Evolutionary conservation across 2,888 invertebrate genomes (phyloP), one percentile per base, ranked within the genome.

Genomic region (Cerceris rybyensis): DNA sequence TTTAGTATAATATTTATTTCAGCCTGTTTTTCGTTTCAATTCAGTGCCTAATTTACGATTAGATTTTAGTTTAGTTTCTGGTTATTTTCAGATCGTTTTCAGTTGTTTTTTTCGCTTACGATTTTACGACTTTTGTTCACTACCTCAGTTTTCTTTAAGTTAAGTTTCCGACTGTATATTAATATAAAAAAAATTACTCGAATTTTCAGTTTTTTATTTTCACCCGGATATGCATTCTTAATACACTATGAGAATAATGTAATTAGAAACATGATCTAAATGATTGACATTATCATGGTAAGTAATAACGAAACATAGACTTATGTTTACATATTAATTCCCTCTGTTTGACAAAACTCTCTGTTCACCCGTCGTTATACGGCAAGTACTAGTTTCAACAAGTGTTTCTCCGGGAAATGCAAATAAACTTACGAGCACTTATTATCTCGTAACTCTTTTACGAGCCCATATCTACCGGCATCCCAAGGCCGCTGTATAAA

Each of bases 391-490:
- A 9, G 14, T 61, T 58, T 58, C 63, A 66, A 75, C 72, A 77
- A 76, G 71, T 55, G 67, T 76, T 61, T 60, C 41, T 50, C 64
- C 55, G 55, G 78, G 52, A 72, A 57, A 69, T 75, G 75, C 75
- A 81, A 81, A 82, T 67, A 72, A 71, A 66, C 73, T 39, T n/a
- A 11, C 50, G 63, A 67, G 71, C 68, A 64, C 59, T 54, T 42
- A 75, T 75, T 67, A 58, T 75, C 66, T 39, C 54, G 16, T 17
- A 43, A 52, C 61, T 52, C 54, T 67, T 67, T 59, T 58, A 39
- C 54, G 11, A 16, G 52, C 28, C 65, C 28, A 42, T 50, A 63
- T 78, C 63, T 70, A 63, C 67, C 78, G 66, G 66, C 75, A 70
- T 41, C 58, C 75, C 54, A 78, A 70, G 77, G 70, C 42, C 73